A percentile compares a stretch with the other conserved stretches of the same genome.
These are phyloP conservation scores for Lochmaea capreae DNA, from an alignment of 2,888 invertebrate species.

Conservation along the genomic window DNA sequence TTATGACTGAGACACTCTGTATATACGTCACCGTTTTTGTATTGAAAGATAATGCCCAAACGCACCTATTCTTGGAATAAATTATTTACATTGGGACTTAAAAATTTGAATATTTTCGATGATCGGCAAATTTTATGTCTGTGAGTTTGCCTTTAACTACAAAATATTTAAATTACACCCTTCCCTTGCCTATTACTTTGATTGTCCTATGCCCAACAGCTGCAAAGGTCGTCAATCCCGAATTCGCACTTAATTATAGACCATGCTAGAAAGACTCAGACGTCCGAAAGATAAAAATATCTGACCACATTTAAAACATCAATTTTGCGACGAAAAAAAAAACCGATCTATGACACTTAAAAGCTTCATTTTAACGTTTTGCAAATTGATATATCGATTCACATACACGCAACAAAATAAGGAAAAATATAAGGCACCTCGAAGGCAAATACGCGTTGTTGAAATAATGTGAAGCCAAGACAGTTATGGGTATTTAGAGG, in stretches of 20 bases:
- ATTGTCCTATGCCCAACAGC: slow-evolving; percentile 18
- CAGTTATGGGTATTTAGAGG: slow-evolving; percentile 52
- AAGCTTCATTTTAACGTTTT: neutral
- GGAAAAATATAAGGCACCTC: slow-evolving; percentile 2
- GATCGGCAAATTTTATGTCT: slow-evolving; percentile 18
- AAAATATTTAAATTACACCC: slow-evolving; percentile 22
- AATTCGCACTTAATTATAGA: slow-evolving; percentile 11
- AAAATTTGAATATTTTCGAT: slow-evolving; percentile 19
- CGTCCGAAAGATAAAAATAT: neutral
- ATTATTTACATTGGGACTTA: slow-evolving; percentile 8
- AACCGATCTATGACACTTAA: too few relatives aligned
- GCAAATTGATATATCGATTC: slow-evolving; percentile 4
- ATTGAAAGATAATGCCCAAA: slow-evolving; percentile 4
- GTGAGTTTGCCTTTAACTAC: neutral
- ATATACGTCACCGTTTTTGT: neutral
- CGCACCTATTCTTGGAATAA: slow-evolving; percentile 10
- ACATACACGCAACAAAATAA: neutral
- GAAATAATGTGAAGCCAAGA: slow-evolving; percentile 44
- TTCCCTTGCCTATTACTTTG: slow-evolving; percentile 16
- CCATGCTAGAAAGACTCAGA: slow-evolving; percentile 8
- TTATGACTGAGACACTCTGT: neutral
- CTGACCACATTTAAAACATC: neutral
- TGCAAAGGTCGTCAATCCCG: slow-evolving; percentile 4
- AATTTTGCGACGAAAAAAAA: neutral
- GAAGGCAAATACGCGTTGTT: slow-evolving; percentile 27